Percentiles rank a stretch among this genome's conserved stretches.
phyloP scores from a whole-genome alignment of 1,140 invertebrate species.

The Pseudoatta argentina region DNA sequence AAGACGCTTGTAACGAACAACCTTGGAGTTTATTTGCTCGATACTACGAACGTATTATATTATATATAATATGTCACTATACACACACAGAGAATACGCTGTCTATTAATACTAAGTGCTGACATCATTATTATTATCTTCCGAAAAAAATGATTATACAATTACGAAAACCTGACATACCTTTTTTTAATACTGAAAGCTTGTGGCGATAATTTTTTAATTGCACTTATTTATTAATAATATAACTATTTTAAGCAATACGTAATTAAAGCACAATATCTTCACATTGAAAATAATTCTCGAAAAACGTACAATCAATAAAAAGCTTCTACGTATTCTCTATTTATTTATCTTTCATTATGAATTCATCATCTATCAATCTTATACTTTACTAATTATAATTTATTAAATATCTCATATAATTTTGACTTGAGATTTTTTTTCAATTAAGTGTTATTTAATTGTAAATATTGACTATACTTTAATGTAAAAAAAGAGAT shows the following conservation, averaged over 20 bases:
- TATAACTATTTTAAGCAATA: not conserved
- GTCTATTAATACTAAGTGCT: not conserved
- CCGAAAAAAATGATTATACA: not conserved
- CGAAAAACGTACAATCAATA: not conserved
- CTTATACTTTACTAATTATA: not conserved
- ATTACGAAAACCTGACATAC: not conserved
- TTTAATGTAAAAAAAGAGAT: not conserved
- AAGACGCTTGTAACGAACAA: not conserved
- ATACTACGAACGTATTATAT: not conserved
- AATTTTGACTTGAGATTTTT: not conserved
- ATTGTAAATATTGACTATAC: not conserved
- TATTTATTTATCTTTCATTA: not conserved
- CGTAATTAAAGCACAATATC: not conserved
- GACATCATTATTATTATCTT: conserved; percentile 21
- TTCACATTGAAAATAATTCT: not conserved
- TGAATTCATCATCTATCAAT: not conserved
- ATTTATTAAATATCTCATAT: not conserved
- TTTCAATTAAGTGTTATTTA: not conserved
- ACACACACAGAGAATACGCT: not conserved
- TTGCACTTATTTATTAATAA: not conserved
- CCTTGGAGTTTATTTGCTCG: conserved; percentile 8
- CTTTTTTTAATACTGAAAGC: not conserved
- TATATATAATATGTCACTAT: not conserved
- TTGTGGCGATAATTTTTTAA: not conserved
- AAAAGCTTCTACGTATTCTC: not conserved